Conservation (phyloP, 2,888 invertebrate genomes). For the Rhagonycha lutea region DNA sequence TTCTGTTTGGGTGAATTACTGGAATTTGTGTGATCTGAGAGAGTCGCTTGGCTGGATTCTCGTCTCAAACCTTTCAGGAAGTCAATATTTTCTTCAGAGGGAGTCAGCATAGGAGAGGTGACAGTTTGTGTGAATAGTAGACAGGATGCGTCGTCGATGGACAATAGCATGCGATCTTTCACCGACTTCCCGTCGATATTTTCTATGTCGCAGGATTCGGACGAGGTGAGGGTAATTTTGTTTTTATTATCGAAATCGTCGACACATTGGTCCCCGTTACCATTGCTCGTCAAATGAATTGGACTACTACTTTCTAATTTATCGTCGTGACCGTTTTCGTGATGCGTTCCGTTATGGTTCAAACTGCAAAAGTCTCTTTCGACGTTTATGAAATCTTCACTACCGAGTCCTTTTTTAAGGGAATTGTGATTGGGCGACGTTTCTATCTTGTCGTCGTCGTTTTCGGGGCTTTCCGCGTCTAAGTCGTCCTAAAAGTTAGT, state of each 20-base stretch:
- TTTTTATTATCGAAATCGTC: constrained; percentile 20
- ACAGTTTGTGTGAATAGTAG: constrained; percentile 55
- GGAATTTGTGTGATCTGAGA: constrained; percentile 30
- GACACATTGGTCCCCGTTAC: constrained; percentile 8
- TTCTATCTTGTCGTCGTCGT: constrained; percentile 2
- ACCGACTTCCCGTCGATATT: constrained; percentile 39
- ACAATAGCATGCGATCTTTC: constrained; percentile 52
- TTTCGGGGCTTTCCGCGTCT: constrained; percentile 30
- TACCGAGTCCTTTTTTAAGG: constrained; percentile 1
- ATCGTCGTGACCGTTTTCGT: constrained; percentile 17
- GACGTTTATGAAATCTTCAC: constrained; percentile 42
- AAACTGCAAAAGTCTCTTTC: constrained; percentile 40
- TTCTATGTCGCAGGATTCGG: constrained; percentile 23
- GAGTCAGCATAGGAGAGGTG: constrained; percentile 55
- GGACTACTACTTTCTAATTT: constrained; percentile 14
- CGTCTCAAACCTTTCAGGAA: constrained; percentile 53
- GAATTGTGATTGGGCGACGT: constrained; percentile 16
- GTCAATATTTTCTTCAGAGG: constrained; percentile 55
- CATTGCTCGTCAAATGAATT: constrained; percentile 11
- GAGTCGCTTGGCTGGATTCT: constrained; percentile 36
- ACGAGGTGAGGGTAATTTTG: constrained; percentile 32
- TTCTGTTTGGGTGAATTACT: constrained; percentile 27
- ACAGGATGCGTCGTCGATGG: constrained; percentile 51
- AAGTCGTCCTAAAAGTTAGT: constrained; percentile 50
- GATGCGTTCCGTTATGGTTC: constrained; percentile 13